Conservation (phyloP, 2,113 vertebrate species). For the Atlantisia rogersi region DNA sequence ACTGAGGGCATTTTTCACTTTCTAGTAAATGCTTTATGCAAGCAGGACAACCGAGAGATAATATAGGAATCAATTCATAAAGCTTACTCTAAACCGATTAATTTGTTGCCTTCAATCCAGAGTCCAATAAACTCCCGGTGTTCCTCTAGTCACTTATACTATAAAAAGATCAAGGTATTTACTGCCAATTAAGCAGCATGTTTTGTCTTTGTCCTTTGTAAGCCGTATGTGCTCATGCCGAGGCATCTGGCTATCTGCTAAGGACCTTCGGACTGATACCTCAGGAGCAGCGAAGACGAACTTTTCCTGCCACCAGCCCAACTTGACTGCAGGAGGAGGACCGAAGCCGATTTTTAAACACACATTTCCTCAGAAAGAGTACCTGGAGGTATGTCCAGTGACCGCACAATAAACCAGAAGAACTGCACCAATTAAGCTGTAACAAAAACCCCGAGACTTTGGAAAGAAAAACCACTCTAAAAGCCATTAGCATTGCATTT, state of each 20-base stretch:
- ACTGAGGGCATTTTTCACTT: slow-evolving; percentile 54
- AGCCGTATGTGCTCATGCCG: slow-evolving; percentile 70
- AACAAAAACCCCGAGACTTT: slow-evolving; percentile 87
- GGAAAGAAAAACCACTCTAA: slow-evolving; percentile 87
- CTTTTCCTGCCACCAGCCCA: slow-evolving; percentile 75
- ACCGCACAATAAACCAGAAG: slow-evolving; percentile 86
- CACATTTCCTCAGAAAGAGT: slow-evolving; percentile 79
- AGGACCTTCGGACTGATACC: slow-evolving; percentile 69
- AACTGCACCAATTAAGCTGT: slow-evolving; percentile 87
- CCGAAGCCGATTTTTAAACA: slow-evolving; percentile 68
- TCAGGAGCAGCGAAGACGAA: slow-evolving; percentile 58
- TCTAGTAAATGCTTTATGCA: slow-evolving; percentile 68
- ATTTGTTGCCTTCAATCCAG: slow-evolving; percentile 78
- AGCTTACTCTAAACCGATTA: slow-evolving; percentile 82
- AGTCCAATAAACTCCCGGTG: slow-evolving; percentile 78
- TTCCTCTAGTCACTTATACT: slow-evolving; percentile 79
- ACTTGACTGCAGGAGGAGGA: slow-evolving; percentile 56
- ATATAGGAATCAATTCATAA: slow-evolving; percentile 83
- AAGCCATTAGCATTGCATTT: slow-evolving; percentile 88
- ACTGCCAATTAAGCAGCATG: slow-evolving; percentile 83
- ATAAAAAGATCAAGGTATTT: slow-evolving; percentile 87
- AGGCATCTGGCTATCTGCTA: slow-evolving; percentile 72
- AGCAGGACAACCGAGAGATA: slow-evolving; percentile 69
- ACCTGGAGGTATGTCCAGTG: slow-evolving; percentile 80
- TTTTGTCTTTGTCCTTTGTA: slow-evolving; percentile 82